Evolutionary conservation across 2,888 invertebrate genomes (phyloP), one percentile per base, ranked within the genome.

Genomic region (Drosophila paramelanica): DNA sequence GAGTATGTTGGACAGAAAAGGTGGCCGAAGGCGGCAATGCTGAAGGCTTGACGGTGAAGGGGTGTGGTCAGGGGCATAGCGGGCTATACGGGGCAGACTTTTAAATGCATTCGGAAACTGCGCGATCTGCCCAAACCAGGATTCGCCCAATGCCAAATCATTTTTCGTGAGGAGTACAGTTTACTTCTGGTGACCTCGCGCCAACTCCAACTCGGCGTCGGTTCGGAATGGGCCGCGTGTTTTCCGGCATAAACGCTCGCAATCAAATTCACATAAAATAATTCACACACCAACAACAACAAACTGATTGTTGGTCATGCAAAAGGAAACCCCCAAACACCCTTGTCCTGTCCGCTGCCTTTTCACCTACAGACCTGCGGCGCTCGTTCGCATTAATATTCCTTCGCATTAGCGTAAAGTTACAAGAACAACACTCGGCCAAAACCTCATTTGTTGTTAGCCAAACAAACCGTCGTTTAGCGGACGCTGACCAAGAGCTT

Each of bases 181-280:
- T 46, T 17, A 58, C 41, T 50, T 41, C 51, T 33, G 31, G 38
- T 11, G 56, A 42, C 39, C 46, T 1, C 45, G 43, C 17, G 42
- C 25, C 14, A 39, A 42, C 20, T 36, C 14, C 36, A 5, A 27
- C 1, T 46, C n/a, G 72, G 76, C 55, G 43, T 86, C 23, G 23
- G 23, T 23, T 46, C 46, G 72, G 76, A 57, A 46, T 86, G 73
- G 73, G 65, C 55, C 51, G 78, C 78, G 62, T 78, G 74, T 84
- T 86, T 88, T 84, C 88, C 85, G 82, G 79, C 80, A 76, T 87
- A 88, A 89, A 86, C 89, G 88, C 81, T 77, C 62, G 77, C 88
- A 86, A 89, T 89, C 89, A 89, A 89, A 87, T 80, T 77, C 79
- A 79, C 83, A 79, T 85, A 74, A 87, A 88, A 86, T 87, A 87